Percentiles rank a stretch among this genome's conserved stretches.
phyloP scores from a whole-genome alignment of 2,797 vertebrate species.

The Sternotherus odoratus region DNA sequence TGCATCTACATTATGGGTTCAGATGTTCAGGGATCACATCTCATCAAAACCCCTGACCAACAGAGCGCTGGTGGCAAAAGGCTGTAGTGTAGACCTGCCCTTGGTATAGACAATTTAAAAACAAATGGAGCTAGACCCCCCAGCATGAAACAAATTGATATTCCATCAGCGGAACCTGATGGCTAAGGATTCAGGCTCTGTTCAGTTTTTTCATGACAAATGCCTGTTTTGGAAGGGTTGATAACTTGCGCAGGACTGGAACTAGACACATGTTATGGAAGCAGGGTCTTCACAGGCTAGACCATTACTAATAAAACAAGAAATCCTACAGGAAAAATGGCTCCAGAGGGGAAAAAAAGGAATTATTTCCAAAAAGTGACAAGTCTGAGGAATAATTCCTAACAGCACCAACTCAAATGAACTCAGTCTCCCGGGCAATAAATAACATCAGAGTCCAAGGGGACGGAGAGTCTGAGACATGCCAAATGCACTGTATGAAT shows the following conservation, averaged over 20 bases:
- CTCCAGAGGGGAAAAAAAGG: background rate
- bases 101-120: background rate
- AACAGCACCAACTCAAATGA: background rate
- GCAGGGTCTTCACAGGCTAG: background rate
- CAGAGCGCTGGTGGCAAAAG: too few relatives aligned
- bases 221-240: background rate
- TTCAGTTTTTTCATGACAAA: background rate
- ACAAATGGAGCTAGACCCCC: background rate
- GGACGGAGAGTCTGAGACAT: background rate
- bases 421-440: background rate
- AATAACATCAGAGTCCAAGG: background rate
- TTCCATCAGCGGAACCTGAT: background rate
- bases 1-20: too few relatives aligned
- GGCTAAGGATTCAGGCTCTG: background rate
- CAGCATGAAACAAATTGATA: background rate
- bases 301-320: background rate
- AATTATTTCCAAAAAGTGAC: background rate
- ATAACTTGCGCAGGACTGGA: background rate
- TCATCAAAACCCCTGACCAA: too few relatives aligned
- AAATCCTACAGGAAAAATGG: background rate
- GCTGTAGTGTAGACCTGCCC: background rate
- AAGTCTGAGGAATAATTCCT: background rate
- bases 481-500: background rate
- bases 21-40: too few relatives aligned
- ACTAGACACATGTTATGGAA: background rate